Conservation (phyloP, 2,113 vertebrate species). For the Vombatus ursinus region DNA sequence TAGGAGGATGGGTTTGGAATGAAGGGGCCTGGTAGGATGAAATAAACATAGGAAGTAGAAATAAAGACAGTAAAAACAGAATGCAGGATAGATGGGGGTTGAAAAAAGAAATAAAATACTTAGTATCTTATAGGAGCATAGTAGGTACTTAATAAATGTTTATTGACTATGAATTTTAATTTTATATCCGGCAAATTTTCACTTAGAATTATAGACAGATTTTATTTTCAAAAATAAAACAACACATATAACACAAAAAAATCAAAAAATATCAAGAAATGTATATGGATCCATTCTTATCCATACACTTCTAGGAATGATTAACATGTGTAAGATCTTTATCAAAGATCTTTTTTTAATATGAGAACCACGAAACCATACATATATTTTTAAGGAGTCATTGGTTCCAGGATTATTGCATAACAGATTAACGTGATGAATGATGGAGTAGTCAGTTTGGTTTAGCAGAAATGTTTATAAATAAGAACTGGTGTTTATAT, state of each 20-base stretch:
- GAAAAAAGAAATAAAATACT: background rate
- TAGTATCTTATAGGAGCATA: background rate
- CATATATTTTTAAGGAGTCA: background rate
- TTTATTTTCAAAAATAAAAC: conserved; percentile 5
- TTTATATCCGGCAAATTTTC: conserved; percentile 3
- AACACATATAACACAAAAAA: background rate
- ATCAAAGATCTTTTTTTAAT: background rate
- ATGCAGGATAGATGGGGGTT: background rate
- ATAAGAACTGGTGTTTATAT: background rate
- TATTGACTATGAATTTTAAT: background rate
- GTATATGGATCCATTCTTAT: background rate
- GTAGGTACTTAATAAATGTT: background rate
- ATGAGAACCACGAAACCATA: background rate
- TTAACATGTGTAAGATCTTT: background rate
- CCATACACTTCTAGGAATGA: background rate
- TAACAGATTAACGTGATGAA: background rate
- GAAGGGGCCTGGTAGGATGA: background rate
- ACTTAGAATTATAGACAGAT: background rate
- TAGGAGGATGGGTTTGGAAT: conserved; percentile 13
- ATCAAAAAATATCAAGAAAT: no score
- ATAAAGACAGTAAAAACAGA: background rate
- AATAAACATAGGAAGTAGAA: conserved; percentile 10
- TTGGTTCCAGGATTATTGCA: background rate
- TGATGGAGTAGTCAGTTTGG: background rate
- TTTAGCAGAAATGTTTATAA: background rate